Evolutionary conservation across 2,113 vertebrate genomes (phyloP), one percentile per base, ranked within the genome.

Genomic region (Entelurus aequoreus): DNA sequence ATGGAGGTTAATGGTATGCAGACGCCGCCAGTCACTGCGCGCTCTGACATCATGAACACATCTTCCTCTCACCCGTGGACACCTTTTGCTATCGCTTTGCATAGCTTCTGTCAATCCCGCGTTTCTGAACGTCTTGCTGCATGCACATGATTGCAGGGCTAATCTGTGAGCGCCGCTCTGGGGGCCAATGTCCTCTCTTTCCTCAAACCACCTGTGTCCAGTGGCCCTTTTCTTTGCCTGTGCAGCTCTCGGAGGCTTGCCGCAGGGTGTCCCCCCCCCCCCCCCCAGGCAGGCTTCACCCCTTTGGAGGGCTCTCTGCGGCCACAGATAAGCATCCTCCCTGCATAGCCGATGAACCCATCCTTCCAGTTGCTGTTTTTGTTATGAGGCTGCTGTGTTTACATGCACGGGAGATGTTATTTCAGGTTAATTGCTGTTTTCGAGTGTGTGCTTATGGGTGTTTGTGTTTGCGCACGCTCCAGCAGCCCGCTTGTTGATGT

Each of bases 381-480:
- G 19, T 38, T n/a, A 37, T 38, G 54, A 55, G 50, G 57, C 71
- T 67, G 66, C 75, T 54, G 54, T 63, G 62, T 80, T 80, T 68
- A 75, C 74, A 72, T 59, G 68, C 54, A 61, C 57, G 66, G 64
- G 50, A 49, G 36, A 58, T 84, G 77, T 82, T 85, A 66, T 85
- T 81, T 78, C 78, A 85, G 78, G 80, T 84, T 82, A 83, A 85
- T 85, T 74, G 80, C 75, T 71, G 69, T 61, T 79, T 87, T 67
- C 55, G 55, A 71, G 71, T 64, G 61, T 76, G 63, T 58, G 67
- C 66, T 54, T 58, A 60, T 64, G 66, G 69, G 50, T 84, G 85
- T 88, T 81, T 88, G 78, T 49, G 14, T 85, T 82, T 69, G 76
- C 71, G 58, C 87, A 88, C 86, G 83, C 87, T 88, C 76, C 78